Conservation (phyloP, 2,113 vertebrate species). For the Plectropomus leopardus region DNA sequence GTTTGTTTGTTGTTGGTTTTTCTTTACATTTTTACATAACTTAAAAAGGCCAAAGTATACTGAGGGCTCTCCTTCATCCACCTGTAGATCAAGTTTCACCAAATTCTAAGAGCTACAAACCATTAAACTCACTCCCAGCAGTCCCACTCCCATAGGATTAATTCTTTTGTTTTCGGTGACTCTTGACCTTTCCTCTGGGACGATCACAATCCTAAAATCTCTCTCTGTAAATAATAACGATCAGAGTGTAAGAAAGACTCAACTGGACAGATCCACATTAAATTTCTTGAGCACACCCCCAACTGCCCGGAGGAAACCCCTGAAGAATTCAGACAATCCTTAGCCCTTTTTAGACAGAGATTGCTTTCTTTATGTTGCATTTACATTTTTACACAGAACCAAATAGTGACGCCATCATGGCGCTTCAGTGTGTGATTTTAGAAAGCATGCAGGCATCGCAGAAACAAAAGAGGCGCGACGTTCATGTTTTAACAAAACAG, state of each 20-base stretch:
- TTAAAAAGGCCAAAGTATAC: too few species aligned
- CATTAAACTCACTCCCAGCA: not conserved
- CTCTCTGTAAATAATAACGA: not conserved
- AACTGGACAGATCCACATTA: not conserved
- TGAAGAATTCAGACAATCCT: not conserved
- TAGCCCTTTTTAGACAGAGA: too few species aligned
- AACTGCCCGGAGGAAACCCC: slow-evolving; percentile 13
- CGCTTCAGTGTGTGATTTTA: too few species aligned
- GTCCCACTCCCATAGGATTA: not conserved
- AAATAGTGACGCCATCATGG: too few species aligned
- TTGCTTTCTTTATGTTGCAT: too few species aligned
- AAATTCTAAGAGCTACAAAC: not conserved
- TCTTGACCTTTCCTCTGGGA: not conserved
- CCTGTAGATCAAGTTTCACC: too few species aligned
- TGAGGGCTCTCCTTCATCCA: not conserved
- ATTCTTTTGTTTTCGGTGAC: not conserved
- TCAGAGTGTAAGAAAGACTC: not conserved
- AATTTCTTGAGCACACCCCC: too few species aligned
- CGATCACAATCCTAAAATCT: not conserved
- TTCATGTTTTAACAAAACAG: too few species aligned
- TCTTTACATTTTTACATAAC: not conserved
- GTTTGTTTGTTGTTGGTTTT: too few species aligned
- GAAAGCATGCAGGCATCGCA: too few species aligned
- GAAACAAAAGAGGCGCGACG: too few species aligned
- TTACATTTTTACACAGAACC: too few species aligned